phyloP scores from a whole-genome alignment of 2,888 invertebrate genomes.

The Spodoptera exigua region DNA sequence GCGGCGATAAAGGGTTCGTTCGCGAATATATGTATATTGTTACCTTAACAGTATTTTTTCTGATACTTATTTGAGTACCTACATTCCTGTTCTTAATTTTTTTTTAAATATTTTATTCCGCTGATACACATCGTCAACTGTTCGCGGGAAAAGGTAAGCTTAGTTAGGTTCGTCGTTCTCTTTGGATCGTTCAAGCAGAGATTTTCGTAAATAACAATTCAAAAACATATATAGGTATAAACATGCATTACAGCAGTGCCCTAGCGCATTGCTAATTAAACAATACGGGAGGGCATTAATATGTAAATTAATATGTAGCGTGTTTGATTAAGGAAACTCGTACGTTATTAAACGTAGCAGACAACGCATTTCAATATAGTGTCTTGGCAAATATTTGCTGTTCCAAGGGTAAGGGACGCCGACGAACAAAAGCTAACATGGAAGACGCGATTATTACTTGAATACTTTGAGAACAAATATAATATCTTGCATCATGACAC shows the following conservation, averaged over 20 bases:
- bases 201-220: too few species aligned
- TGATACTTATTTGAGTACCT: too few species aligned
- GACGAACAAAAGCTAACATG: slow-evolving; percentile 66
- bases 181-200: too few species aligned
- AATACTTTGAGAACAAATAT: slow-evolving; percentile 64
- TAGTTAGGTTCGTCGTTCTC: too few species aligned
- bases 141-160: too few species aligned
- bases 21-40: slow-evolving; percentile 25
- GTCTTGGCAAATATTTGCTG: slow-evolving; percentile 71
- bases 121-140: too few species aligned
- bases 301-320: slow-evolving; percentile 61
- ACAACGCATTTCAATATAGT: slow-evolving; percentile 68
- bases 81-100: too few species aligned
- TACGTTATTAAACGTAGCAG: slow-evolving; percentile 69
- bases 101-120: too few species aligned
- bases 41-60: too few species aligned
- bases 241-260: slow-evolving; percentile 7
- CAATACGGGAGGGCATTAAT: slow-evolving; percentile 46
- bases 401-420: slow-evolving; percentile 60
- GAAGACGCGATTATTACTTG: slow-evolving; percentile 68
- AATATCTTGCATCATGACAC: slow-evolving; percentile 54
- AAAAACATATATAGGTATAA: too few species aligned
- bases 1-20: slow-evolving; percentile 45
- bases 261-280: slow-evolving; percentile 40
- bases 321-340: slow-evolving; percentile 65